Base-by-base conservation (phyloP, 2,888 invertebrate genomes). In the Napeogenes sylphis region DNA sequence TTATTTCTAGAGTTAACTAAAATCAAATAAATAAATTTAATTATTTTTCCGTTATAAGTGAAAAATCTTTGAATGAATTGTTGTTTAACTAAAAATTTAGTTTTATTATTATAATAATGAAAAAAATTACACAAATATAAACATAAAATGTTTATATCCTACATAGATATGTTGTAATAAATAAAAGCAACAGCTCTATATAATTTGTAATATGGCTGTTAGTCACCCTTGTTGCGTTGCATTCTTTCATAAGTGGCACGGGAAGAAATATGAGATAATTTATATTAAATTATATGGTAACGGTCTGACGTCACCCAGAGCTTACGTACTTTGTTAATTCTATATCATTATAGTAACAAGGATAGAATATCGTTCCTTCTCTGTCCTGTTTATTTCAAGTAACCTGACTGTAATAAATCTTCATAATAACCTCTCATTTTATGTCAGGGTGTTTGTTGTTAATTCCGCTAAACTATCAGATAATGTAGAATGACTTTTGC, bases 281-380 rank as follows among this genome's bases (percentile, higher is more conserved):
- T 82, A 83, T 84, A 85, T 85, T 83, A 80, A 84, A 85, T 84
- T 84, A 86, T 75, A 78, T 78, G 75, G 75, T 70, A 56, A 63
- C 56, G 55, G 54, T 61, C 14, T 45, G 12, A 33, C 54, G 46
- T 55, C 60, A 55, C 55, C 45, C 55, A 32, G 42, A 42, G 42
- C 42, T 21, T 51, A 12, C 30, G 51, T 8, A 30, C 30, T 21
- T 12, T 12, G 21, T 8, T 51, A 51, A 51, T 51, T 30, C 21
- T 51, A 51, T 51, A 30, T 30, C 51, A 30, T 51, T 30, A 51
- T 51, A 30, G 21, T n/a, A n/a, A 47, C 21, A 35, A 35, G 4
- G 35, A 35, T 35, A 35, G 8, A 30, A 51, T 51, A 21, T 2
- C 30, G 10, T 30, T 51, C 30, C 30, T 30, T 30, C 30, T 30